These are phyloP conservation scores for Myotis lucifugus DNA, from an alignment of 2,113 vertebrate species.

Conservation along the genomic window DNA sequence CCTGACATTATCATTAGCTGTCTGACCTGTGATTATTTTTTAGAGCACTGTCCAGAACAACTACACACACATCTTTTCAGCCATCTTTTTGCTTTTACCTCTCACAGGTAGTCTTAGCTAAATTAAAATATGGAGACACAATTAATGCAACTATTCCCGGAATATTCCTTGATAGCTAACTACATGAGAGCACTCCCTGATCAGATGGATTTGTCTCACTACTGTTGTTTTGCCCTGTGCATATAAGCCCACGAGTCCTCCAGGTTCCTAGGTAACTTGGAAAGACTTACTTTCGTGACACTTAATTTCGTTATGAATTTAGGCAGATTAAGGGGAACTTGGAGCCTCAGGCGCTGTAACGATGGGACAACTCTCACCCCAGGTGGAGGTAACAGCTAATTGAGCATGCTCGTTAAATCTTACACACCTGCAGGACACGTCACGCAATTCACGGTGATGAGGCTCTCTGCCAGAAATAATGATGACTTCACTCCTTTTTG, in stretches of 20 bases:
- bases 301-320: constrained; percentile 53
- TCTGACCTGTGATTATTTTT: constrained; percentile 37
- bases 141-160: constrained; percentile 65
- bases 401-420: constrained; percentile 51
- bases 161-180: constrained; percentile 49
- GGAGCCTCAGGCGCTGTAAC: not conserved
- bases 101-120: constrained; percentile 65
- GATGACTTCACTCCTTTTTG: constrained; percentile 23
- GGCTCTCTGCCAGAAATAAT: constrained; percentile 40
- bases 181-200: not conserved
- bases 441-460: not conserved
- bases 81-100: constrained; percentile 69
- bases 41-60: constrained; percentile 64
- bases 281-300: constrained; percentile 4
- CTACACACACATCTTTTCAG: constrained; percentile 23
- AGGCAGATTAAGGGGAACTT: constrained; percentile 53
- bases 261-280: not conserved
- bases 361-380: constrained; percentile 16
- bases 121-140: constrained; percentile 70
- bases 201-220: not conserved
- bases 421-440: constrained; percentile 39
- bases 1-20: constrained; percentile 66
- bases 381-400: constrained; percentile 42
- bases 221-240: not conserved
- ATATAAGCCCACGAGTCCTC: not conserved